phyloP scores from a whole-genome alignment of 2,888 invertebrate genomes.

The Entomobrya multifasciata region DNA sequence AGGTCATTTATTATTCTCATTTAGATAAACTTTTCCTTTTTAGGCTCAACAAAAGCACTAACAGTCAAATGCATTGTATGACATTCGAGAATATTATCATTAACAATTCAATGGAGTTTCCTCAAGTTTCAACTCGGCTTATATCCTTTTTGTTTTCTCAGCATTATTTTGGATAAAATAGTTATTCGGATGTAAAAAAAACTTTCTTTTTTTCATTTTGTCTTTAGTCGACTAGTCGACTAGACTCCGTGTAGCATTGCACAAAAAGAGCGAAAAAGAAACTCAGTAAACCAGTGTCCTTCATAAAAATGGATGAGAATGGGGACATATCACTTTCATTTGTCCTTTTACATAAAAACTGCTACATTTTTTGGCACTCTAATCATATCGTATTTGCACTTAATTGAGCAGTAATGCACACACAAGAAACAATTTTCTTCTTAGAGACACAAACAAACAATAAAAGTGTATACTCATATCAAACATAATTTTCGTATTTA shows the following conservation, averaged over 20 bases:
- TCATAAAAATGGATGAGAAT: slow-evolving; percentile 10
- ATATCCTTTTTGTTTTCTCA: not conserved
- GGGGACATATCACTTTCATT: slow-evolving; percentile 10
- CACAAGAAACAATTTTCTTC: slow-evolving; percentile 28
- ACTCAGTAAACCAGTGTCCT: no score
- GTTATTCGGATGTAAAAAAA: not conserved
- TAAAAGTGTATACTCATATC: not conserved
- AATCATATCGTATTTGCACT: slow-evolving; percentile 12
- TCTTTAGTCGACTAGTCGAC: no score
- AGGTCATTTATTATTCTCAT: slow-evolving; percentile 1
- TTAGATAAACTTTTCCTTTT: not conserved
- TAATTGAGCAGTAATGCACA: slow-evolving; percentile 16
- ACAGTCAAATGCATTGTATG: not conserved
- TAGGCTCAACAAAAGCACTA: not conserved
- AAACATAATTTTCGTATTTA: not conserved
- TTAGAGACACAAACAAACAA: not conserved
- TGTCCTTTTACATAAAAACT: not conserved
- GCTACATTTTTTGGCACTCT: not conserved
- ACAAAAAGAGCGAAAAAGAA: no score
- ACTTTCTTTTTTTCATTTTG: not conserved
- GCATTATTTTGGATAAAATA: not conserved
- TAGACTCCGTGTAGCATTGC: no score
- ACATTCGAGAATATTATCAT: not conserved
- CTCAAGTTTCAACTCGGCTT: not conserved
- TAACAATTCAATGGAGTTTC: not conserved